Conservation (phyloP, 2,888 invertebrate genomes). For the Drosophila seclusa region DNA sequence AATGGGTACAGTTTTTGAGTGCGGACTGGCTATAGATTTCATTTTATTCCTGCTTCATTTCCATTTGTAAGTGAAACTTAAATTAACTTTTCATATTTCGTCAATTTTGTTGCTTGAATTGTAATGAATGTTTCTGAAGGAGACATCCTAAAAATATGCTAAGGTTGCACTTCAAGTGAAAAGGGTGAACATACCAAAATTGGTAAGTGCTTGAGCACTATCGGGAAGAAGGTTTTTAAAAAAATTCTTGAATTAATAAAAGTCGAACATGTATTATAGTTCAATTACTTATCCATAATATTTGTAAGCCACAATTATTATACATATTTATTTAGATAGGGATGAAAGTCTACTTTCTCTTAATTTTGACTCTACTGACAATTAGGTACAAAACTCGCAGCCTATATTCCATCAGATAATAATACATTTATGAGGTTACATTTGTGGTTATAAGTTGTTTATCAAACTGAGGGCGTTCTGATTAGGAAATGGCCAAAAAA, state of each 20-base stretch:
- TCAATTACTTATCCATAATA: neutral
- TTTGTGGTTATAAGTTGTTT: constrained; percentile 48
- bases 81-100: constrained; percentile 79
- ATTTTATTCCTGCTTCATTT: constrained; percentile 73
- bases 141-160: constrained; percentile 25
- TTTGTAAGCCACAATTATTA: neutral
- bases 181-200: neutral
- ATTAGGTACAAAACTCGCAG: constrained; percentile 1
- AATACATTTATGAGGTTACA: constrained; percentile 39
- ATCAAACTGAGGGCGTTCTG: constrained; percentile 44
- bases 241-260: neutral
- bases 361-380: neutral
- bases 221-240: neutral
- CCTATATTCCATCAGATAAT: constrained; percentile 14
- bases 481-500: constrained; percentile 45
- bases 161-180: neutral
- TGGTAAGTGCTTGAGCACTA: neutral
- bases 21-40: constrained; percentile 57
- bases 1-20: constrained; percentile 28
- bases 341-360: neutral
- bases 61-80: constrained; percentile 81
- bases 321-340: neutral
- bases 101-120: constrained; percentile 71
- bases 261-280: neutral
- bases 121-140: constrained; percentile 40